A percentile compares a stretch with the other conserved stretches of the same genome.
Evolutionary conservation across 2,888 invertebrate genomes (phyloP).

Genomic region (Drosophila colorata): DNA sequence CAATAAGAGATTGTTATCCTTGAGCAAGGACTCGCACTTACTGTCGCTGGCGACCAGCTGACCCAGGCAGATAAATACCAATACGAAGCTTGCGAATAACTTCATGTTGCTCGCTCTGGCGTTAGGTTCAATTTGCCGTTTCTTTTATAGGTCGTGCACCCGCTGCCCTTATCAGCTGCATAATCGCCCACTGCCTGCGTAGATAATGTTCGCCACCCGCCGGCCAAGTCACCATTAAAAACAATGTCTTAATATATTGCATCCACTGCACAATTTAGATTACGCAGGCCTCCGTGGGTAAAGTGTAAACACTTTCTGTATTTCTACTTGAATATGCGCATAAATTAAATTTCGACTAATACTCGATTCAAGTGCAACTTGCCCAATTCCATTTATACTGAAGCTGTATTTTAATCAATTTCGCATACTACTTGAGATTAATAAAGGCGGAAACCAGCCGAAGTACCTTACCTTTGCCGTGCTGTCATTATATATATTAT

Average conservation of each 20-base stretch:
- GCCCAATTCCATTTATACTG: background rate
- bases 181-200: conserved; percentile 9
- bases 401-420: conserved; percentile 20
- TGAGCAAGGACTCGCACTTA: conserved; percentile 24
- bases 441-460: background rate
- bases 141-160: conserved; percentile 55
- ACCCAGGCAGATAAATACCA: conserved; percentile 50
- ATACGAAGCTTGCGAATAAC: conserved; percentile 28
- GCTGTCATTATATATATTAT: background rate
- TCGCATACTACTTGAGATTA: conserved; percentile 10
- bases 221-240: conserved; percentile 19
- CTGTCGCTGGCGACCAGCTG: conserved; percentile 50
- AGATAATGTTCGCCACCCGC: conserved; percentile 24
- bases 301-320: background rate
- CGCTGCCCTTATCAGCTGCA: conserved; percentile 36
- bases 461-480: background rate
- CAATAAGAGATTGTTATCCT: background rate
- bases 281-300: background rate
- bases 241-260: conserved; percentile 54
- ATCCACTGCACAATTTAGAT: conserved; percentile 21
- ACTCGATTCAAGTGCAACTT: conserved; percentile 11
- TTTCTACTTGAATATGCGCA: conserved; percentile 30
- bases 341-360: conserved; percentile 44
- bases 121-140: no score
- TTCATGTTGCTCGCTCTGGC: conserved; percentile 48